Conservation (phyloP, 2,113 vertebrate species). For the Oncorhynchus clarkii region DNA sequence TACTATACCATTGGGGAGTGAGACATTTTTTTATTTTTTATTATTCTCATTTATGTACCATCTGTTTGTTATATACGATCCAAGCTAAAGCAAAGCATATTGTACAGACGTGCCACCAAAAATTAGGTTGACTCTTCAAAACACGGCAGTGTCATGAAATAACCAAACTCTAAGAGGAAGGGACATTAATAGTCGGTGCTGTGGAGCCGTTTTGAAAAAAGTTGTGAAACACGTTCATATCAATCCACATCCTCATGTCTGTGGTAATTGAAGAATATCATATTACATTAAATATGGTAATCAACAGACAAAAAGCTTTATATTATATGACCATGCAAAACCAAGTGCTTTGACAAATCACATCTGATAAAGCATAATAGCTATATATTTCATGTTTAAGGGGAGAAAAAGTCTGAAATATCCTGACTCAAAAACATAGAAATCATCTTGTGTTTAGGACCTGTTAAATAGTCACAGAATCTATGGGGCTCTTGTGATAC, state of each 20-base stretch:
- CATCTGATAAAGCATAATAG: neutral
- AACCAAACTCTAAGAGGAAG: neutral
- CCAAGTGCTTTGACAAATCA: neutral
- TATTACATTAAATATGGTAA: neutral
- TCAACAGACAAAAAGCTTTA: neutral
- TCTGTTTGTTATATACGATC: neutral
- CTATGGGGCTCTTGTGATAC: neutral
- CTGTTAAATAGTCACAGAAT: neutral
- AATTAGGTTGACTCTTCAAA: slow-evolving; percentile 2
- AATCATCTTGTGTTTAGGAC: neutral
- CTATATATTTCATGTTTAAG: neutral
- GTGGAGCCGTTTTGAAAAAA: neutral
- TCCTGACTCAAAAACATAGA: neutral
- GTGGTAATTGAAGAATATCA: neutral
- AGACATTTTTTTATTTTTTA: neutral
- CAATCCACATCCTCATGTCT: neutral
- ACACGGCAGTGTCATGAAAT: neutral
- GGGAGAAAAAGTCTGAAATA: too few relatives aligned
- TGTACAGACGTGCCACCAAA: neutral
- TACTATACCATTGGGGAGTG: neutral
- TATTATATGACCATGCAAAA: neutral
- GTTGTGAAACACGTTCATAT: neutral
- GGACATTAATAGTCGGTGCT: neutral
- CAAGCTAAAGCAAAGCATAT: neutral
- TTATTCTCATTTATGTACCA: neutral